Evolutionary conservation across 2,797 vertebrate species (phyloP).

Genomic region (Carapus acus): DNA sequence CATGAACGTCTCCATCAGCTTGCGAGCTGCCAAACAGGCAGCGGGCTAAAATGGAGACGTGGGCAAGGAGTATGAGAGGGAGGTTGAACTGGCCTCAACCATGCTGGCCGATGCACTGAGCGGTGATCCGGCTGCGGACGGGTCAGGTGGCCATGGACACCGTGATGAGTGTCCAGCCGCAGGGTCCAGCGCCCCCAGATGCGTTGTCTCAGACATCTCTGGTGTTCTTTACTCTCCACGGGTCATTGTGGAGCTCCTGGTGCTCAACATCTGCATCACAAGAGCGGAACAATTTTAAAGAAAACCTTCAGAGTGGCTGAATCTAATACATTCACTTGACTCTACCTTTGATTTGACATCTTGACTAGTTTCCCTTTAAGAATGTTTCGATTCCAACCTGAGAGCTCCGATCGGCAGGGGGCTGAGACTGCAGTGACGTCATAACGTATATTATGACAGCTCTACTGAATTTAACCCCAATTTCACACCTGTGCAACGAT

Average conservation of each 20-base stretch:
- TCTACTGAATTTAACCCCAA: too few relatives aligned
- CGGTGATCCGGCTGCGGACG: slow-evolving; percentile 29
- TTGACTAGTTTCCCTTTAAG: too few relatives aligned
- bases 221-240: slow-evolving; percentile 22
- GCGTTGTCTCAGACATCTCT: slow-evolving; percentile 23
- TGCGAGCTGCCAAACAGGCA: slow-evolving; percentile 4
- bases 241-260: background rate
- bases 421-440: too few relatives aligned
- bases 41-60: slow-evolving; percentile 20
- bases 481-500: too few relatives aligned
- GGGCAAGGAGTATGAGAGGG: background rate
- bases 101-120: slow-evolving; percentile 20
- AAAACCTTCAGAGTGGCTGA: too few relatives aligned
- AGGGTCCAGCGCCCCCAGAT: slow-evolving; percentile 25
- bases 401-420: too few relatives aligned
- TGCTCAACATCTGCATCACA: too few relatives aligned
- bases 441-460: too few relatives aligned
- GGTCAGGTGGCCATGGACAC: slow-evolving; percentile 10
- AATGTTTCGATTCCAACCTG: too few relatives aligned
- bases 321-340: too few relatives aligned
- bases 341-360: too few relatives aligned
- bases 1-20: slow-evolving; percentile 22
- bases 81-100: slow-evolving; percentile 3
- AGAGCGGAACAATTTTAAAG: too few relatives aligned
- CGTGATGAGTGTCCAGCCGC: slow-evolving; percentile 22